A percentile compares a stretch with the other conserved stretches of the same genome.
Conservation (phyloP, 2,888 invertebrate species). For the Lycophotia porphyrea region DNA sequence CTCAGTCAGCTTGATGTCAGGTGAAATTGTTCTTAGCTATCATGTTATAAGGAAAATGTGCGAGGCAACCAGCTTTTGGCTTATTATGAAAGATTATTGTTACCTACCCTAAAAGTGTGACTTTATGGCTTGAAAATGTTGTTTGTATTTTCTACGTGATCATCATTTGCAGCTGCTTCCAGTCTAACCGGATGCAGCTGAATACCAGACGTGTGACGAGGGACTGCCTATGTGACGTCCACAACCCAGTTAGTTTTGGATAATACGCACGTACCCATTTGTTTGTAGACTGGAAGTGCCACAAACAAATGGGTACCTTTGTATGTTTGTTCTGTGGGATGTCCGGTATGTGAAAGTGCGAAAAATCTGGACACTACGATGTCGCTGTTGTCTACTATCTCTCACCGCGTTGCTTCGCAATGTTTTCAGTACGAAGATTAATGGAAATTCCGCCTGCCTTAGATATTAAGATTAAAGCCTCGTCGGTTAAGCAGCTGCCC, state of each 20-base stretch:
- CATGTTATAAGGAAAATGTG: conserved; percentile 42
- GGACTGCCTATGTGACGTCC: too few relatives aligned
- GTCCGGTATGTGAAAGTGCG: neutral
- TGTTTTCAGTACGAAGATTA: conserved; percentile 19
- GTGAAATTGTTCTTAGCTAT: conserved; percentile 43
- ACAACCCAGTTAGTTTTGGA: too few relatives aligned
- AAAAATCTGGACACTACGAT: neutral
- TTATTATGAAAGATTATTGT: conserved; percentile 13
- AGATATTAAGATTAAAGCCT: conserved; percentile 25
- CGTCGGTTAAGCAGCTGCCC: conserved; percentile 24
- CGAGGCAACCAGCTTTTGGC: neutral
- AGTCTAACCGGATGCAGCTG: neutral
- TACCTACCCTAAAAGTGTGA: neutral
- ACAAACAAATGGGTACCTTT: neutral
- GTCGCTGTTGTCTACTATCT: neutral
- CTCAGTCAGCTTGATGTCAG: conserved; percentile 60
- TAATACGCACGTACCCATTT: too few relatives aligned
- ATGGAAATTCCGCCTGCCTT: conserved; percentile 21
- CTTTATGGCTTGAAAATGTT: conserved; percentile 4
- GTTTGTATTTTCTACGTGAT: neutral
- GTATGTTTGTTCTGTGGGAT: neutral
- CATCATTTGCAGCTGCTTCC: neutral
- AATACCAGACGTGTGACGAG: too few relatives aligned
- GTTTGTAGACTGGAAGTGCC: neutral
- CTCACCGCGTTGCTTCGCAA: neutral